These are phyloP conservation scores for Lanius ludovicianus DNA, from an alignment of 2,113 vertebrate genomes.

Conservation along the genomic window DNA sequence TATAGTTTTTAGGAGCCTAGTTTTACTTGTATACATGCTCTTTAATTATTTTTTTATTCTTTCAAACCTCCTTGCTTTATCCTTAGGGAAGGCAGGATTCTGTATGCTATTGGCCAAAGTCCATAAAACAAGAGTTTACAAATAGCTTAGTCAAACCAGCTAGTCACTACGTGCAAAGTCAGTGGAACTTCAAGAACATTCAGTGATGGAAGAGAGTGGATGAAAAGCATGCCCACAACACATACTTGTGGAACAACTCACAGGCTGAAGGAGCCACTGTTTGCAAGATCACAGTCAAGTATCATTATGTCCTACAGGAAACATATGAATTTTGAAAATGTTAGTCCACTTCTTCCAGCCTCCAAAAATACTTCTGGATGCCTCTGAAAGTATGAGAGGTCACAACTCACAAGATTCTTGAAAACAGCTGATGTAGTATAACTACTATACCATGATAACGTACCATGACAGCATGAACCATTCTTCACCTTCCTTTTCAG, in stretches of 20 bases:
- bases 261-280: not conserved
- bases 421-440: not conserved
- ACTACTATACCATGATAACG: not conserved
- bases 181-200: not conserved
- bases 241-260: not conserved
- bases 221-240: not conserved
- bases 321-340: not conserved
- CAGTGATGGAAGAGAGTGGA: not conserved
- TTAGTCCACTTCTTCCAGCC: not conserved
- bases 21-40: not conserved
- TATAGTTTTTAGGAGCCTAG: not conserved
- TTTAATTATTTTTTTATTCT: not conserved
- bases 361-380: not conserved
- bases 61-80: not conserved
- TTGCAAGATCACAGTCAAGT: not conserved
- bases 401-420: not conserved
- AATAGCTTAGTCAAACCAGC: not conserved
- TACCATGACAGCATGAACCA: not conserved
- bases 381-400: not conserved
- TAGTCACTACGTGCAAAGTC: not conserved
- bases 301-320: not conserved
- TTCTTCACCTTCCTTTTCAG: not conserved
- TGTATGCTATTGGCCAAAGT: not conserved
- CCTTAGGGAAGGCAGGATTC: not conserved
- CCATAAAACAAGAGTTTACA: not conserved